These are phyloP conservation scores for Lepus europaeus DNA, from an alignment of 2,113 vertebrate species.

Conservation along the genomic window DNA sequence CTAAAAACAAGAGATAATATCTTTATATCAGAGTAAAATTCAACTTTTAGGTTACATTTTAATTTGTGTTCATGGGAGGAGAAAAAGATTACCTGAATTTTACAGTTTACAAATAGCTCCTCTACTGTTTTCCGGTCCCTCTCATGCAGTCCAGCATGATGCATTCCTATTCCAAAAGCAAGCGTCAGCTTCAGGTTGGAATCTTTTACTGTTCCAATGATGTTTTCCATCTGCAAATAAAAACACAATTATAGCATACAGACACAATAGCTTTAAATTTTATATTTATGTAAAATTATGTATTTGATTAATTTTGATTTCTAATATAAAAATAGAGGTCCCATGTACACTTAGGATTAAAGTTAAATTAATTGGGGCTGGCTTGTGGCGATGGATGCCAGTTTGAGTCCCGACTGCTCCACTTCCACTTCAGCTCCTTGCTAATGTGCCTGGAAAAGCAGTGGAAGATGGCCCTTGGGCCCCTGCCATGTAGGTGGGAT, in stretches of 20 bases:
- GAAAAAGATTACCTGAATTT: conserved; percentile 93
- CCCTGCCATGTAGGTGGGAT: too few relatives aligned
- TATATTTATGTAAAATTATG: background rate
- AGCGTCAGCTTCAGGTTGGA: conserved; percentile 98
- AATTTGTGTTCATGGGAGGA: background rate
- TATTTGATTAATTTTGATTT: background rate
- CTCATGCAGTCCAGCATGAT: conserved; percentile 97
- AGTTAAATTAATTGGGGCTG: background rate
- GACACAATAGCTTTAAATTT: background rate
- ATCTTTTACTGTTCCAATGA: conserved; percentile 95
- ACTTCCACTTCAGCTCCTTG: too few relatives aligned
- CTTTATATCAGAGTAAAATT: conserved; percentile 67
- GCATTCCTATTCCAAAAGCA: conserved; percentile 98
- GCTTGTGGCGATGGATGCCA: too few relatives aligned
- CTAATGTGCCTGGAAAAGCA: too few relatives aligned
- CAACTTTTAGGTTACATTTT: conserved; percentile 77
- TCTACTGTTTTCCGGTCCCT: conserved; percentile 97
- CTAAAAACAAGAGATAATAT: conserved; percentile 87
- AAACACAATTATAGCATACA: conserved; percentile 56
- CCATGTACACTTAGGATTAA: background rate
- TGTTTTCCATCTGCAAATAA: conserved; percentile 92
- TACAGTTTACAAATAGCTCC: conserved; percentile 98
- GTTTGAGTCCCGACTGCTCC: too few relatives aligned
- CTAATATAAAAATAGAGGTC: conserved; percentile 2
- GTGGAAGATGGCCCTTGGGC: too few relatives aligned